These are phyloP conservation scores for Ctenopoma kingsleyae DNA, from an alignment of 2,797 vertebrate species.

Conservation along the genomic window DNA sequence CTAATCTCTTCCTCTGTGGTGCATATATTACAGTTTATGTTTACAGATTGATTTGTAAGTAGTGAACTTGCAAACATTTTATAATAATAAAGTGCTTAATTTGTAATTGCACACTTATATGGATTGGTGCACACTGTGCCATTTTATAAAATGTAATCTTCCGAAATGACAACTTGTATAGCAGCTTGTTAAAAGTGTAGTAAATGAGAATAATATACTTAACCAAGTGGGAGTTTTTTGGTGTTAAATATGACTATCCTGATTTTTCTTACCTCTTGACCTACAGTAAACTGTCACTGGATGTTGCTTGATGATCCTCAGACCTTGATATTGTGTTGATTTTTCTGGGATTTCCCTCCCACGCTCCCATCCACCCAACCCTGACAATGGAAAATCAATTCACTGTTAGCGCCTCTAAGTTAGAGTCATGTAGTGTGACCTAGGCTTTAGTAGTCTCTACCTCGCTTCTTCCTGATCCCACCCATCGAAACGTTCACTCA, in stretches of 20 bases:
- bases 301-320: slow-evolving; percentile 15
- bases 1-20: slow-evolving; percentile 9
- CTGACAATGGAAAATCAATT: slow-evolving; percentile 42
- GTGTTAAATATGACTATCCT: slow-evolving; percentile 23
- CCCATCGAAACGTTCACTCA: slow-evolving; percentile 38
- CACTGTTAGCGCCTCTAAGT: slow-evolving; percentile 31
- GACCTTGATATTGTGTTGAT: slow-evolving; percentile 20
- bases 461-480: slow-evolving; percentile 54
- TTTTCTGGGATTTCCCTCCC: slow-evolving; percentile 15
- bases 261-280: slow-evolving; percentile 14
- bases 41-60: slow-evolving; percentile 29
- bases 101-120: slow-evolving; percentile 40
- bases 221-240: slow-evolving; percentile 12
- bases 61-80: slow-evolving; percentile 28
- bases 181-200: slow-evolving; percentile 25
- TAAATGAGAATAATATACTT: slow-evolving; percentile 21
- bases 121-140: slow-evolving; percentile 18
- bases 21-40: slow-evolving; percentile 45
- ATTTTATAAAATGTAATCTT: slow-evolving; percentile 35
- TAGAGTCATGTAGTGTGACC: slow-evolving; percentile 61
- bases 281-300: slow-evolving; percentile 38
- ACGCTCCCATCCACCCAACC: slow-evolving; percentile 16
- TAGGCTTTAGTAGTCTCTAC: slow-evolving; percentile 73
- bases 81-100: slow-evolving; percentile 39
- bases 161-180: slow-evolving; percentile 8